Evolutionary conservation across 2,888 invertebrate species (phyloP).

Genomic region (Thalpophila matura): DNA sequence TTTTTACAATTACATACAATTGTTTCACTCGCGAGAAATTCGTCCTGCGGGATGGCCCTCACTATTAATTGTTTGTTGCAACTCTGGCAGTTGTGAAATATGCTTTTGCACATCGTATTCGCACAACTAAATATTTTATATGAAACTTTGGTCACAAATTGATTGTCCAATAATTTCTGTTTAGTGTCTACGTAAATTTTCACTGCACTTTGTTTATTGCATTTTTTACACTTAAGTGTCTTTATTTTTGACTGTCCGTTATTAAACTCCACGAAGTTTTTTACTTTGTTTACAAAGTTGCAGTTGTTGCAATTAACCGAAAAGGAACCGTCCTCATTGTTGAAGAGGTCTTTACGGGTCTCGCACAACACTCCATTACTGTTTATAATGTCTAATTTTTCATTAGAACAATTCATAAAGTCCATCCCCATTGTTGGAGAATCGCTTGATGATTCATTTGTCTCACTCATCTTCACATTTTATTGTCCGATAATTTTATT

Average conservation of each 20-base stretch:
- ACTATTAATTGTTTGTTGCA: conserved; percentile 1
- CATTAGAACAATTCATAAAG: background rate
- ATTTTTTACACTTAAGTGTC: background rate
- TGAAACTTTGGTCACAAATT: background rate
- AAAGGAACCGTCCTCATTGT: conserved; percentile 4
- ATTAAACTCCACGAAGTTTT: conserved; percentile 1
- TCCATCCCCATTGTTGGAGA: background rate
- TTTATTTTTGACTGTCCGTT: conserved; percentile 7
- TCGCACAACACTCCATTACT: conserved; percentile 1
- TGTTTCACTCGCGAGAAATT: background rate
- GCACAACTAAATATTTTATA: background rate
- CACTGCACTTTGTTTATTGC: background rate
- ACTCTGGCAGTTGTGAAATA: background rate
- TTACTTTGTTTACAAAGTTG: background rate
- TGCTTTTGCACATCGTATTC: background rate
- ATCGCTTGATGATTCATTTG: background rate
- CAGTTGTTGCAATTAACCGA: background rate
- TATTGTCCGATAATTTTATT: background rate
- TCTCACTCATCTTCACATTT: background rate
- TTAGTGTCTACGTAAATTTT: conserved; percentile 2
- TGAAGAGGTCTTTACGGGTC: conserved; percentile 2
- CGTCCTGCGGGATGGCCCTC: background rate
- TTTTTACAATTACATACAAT: background rate
- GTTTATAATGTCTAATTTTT: background rate
- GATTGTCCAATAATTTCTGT: background rate